Evolutionary conservation across 2,113 vertebrate genomes (phyloP).

Genomic region (Sus scrofa): DNA sequence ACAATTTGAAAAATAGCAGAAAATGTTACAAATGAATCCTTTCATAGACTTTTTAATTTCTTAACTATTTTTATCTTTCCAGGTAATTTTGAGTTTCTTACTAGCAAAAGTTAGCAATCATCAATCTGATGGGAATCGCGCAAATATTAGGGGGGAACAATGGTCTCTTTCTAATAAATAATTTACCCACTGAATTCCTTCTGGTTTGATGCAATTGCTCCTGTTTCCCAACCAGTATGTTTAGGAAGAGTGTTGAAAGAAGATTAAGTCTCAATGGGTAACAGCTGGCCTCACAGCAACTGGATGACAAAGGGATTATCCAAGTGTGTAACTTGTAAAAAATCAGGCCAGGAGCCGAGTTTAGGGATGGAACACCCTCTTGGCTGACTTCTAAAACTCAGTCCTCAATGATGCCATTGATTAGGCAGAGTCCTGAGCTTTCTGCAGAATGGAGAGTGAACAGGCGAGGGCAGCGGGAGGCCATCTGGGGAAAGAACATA

Average conservation of each 20-base stretch:
- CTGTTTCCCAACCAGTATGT: not conserved
- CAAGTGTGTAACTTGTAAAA: slow-evolving; percentile 12
- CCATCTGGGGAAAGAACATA: not conserved
- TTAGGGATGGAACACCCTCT: not conserved
- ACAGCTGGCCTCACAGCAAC: not conserved
- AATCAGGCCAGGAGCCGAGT: not conserved
- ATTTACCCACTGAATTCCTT: slow-evolving; percentile 43
- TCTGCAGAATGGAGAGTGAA: not conserved
- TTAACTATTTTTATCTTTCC: not conserved
- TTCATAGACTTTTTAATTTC: not conserved
- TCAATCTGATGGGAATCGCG: not conserved
- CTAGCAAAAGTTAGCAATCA: slow-evolving; percentile 4
- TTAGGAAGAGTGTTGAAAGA: slow-evolving; percentile 21
- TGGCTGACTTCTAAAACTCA: slow-evolving; percentile 11
- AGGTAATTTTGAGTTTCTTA: not conserved
- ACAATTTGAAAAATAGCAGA: not conserved
- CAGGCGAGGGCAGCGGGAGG: not conserved
- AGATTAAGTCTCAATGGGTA: not conserved
- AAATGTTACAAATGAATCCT: not conserved
- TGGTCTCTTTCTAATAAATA: not conserved
- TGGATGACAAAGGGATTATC: slow-evolving; percentile 25
- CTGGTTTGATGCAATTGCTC: slow-evolving; percentile 34
- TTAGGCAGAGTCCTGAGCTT: not conserved
- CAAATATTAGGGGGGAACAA: not conserved
- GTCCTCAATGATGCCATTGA: not conserved